Evolutionary conservation across 2,888 invertebrate genomes (phyloP), one percentile per base, ranked within the genome.

Genomic region (Agapostemon virescens): DNA sequence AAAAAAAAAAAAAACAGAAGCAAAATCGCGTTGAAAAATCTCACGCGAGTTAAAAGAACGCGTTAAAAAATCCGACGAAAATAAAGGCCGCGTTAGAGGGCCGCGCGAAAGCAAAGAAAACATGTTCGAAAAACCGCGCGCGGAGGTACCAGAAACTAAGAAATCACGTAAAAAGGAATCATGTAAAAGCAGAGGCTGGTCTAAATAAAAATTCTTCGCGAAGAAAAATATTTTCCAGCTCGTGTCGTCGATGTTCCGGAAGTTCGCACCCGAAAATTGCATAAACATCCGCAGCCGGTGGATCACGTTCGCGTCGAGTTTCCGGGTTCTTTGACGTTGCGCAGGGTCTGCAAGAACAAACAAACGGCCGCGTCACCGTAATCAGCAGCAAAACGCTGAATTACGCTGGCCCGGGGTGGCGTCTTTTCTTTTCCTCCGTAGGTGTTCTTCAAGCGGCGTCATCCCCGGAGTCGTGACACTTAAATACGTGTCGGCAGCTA

Each of bases 401-500:
- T 66, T 74, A 73, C 72, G 30, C 40, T 23, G 33, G 42, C 11
- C 55, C 52, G 38, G 26, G 20, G 23, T 38, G 45, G 13, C 33
- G 67, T 9, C 40, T 77, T 38, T 76, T 70, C 77, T 52, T 67
- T 61, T 67, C 15, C 30, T 26, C 40, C 20, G 63, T 42, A 71
- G 52, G 61, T 49, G 33, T 67, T 70, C 66, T 33, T 58, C 45
- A 23, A 45, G 40, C 26, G 13, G 38, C 38, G 70, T 67, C 66
- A 84, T 52, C 75, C 49, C 38, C 76, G 49, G 71, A 79, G 58
- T 58, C 55, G 77, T 70, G 79, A 74, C 82, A 84, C 82, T 86
- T 88, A 88, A 87, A 87, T 87, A 86, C 85, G 85, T 86, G 84
- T 81, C 85, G 77, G 75, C 71, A 66, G 58, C 61, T 71, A 61